These are phyloP conservation scores for Eristalis tenax DNA, from an alignment of 2,888 invertebrate species.

Conservation along the genomic window DNA sequence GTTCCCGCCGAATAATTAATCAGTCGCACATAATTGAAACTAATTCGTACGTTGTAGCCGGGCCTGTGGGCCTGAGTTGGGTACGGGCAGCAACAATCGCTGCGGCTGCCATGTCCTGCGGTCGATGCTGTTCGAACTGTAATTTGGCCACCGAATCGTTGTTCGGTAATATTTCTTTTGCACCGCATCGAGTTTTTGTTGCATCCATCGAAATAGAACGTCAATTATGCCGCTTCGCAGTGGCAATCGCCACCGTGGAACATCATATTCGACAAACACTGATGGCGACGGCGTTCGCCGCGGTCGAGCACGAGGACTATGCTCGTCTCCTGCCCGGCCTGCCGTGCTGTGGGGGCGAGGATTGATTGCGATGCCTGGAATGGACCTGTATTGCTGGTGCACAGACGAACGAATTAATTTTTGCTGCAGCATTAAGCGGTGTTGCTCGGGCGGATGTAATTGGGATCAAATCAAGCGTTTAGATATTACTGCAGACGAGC, in stretches of 20 bases:
- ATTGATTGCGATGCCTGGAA: neutral
- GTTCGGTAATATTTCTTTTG: slow-evolving; percentile 41
- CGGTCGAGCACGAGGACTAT: slow-evolving; percentile 7
- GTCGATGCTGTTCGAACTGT: slow-evolving; percentile 48
- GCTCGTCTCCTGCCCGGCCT: neutral
- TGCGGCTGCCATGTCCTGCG: slow-evolving; percentile 52
- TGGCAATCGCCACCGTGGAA: slow-evolving; percentile 4
- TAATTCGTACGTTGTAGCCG: slow-evolving; percentile 63
- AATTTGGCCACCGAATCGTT: slow-evolving; percentile 39
- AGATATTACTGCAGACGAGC: slow-evolving; percentile 34
- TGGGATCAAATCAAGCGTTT: slow-evolving; percentile 53
- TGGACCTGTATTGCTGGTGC: slow-evolving; percentile 20
- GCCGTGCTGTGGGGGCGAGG: neutral
- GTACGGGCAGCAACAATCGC: slow-evolving; percentile 31
- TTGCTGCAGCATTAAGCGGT: slow-evolving; percentile 61
- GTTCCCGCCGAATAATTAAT: slow-evolving; percentile 56
- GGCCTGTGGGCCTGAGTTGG: neutral
- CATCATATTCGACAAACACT: slow-evolving; percentile 64
- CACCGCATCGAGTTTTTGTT: slow-evolving; percentile 29
- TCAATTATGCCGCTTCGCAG: slow-evolving; percentile 41
- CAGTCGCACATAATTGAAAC: slow-evolving; percentile 67
- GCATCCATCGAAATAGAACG: slow-evolving; percentile 25
- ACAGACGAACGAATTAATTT: slow-evolving; percentile 52
- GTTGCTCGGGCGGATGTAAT: slow-evolving; percentile 49
- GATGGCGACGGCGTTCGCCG: slow-evolving; percentile 43